A percentile compares a stretch with the other conserved stretches of the same genome.
Conservation (phyloP, 2,888 invertebrate species). For the Andrena hattorfiana region DNA sequence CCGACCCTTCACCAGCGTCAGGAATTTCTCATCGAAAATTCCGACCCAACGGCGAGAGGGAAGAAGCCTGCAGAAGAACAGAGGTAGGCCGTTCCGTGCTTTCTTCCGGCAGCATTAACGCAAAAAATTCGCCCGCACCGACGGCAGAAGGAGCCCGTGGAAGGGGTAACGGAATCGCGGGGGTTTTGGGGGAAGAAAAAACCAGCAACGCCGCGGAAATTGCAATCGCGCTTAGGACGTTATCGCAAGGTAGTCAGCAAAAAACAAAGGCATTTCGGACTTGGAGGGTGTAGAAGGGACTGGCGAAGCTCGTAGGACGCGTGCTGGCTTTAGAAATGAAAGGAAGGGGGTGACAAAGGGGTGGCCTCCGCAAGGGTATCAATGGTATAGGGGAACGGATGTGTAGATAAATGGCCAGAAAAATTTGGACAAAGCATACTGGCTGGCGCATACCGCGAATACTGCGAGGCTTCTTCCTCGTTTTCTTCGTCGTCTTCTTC, state of each 20-base stretch:
- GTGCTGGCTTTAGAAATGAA: slow-evolving; percentile 68
- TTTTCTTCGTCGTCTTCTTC: slow-evolving; percentile 33
- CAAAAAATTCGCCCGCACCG: slow-evolving; percentile 63
- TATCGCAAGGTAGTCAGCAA: slow-evolving; percentile 63
- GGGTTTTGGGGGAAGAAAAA: slow-evolving; percentile 48
- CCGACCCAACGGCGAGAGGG: slow-evolving; percentile 20
- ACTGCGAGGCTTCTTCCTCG: slow-evolving; percentile 59
- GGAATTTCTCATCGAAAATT: slow-evolving; percentile 62
- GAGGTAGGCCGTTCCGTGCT: slow-evolving; percentile 42
- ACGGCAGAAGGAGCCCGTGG: slow-evolving; percentile 22
- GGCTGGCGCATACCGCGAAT: slow-evolving; percentile 76
- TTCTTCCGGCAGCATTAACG: slow-evolving; percentile 51
- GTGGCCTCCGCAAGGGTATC: slow-evolving; percentile 31
- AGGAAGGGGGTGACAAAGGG: slow-evolving; percentile 63
- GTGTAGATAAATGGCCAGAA: slow-evolving; percentile 78
- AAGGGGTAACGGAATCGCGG: slow-evolving; percentile 36
- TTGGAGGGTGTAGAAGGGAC: slow-evolving; percentile 30
- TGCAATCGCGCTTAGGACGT: slow-evolving; percentile 74
- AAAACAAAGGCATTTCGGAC: slow-evolving; percentile 70
- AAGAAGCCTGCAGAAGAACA: slow-evolving; percentile 41
- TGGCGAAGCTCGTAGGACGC: slow-evolving; percentile 57
- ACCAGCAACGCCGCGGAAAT: slow-evolving; percentile 63
- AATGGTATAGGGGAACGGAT: slow-evolving; percentile 64
- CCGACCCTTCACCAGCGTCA: slow-evolving; percentile 38
- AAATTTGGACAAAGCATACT: slow-evolving; percentile 79